phyloP scores from a whole-genome alignment of 2,797 vertebrate species.

The Periparus ater region DNA sequence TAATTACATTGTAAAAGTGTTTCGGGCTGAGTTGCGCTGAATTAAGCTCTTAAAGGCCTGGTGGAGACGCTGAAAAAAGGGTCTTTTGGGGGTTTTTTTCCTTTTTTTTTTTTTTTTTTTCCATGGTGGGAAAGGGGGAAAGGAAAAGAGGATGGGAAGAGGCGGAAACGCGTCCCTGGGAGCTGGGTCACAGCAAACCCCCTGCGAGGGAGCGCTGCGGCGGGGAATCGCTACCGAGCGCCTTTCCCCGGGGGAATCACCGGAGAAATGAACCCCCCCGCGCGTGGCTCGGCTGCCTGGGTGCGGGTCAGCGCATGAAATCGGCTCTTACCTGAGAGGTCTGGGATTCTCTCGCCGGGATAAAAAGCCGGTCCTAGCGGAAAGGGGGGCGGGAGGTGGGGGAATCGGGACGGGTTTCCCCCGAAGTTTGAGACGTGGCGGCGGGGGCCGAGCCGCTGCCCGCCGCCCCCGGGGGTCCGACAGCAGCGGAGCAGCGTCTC shows the following conservation, averaged over 20 bases:
- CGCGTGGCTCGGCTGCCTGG: background rate
- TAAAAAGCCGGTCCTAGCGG: background rate
- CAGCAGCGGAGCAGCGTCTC: background rate
- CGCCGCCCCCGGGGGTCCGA: background rate
- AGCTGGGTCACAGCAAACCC: background rate
- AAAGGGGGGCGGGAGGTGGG: background rate
- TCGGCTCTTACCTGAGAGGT: conserved; percentile 29
- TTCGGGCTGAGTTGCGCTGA: conserved; percentile 53
- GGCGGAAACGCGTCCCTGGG: background rate
- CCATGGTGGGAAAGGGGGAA: fast-evolving
- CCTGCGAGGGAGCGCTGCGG: background rate
- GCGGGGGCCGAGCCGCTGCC: background rate
- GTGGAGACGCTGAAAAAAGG: background rate
- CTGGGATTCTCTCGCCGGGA: background rate
- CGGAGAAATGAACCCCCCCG: background rate
- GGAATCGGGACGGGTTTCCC: background rate
- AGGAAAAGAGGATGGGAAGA: background rate
- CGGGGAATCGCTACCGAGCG: background rate
- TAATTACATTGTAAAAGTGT: conserved; percentile 75
- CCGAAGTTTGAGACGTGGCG: conserved; percentile 27
- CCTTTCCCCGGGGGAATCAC: background rate
- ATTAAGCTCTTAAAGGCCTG: conserved; percentile 61
- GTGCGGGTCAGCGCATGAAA: background rate
- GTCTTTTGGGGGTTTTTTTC: fast-evolving
- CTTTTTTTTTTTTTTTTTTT: background rate